Evolutionary conservation across 2,888 invertebrate species (phyloP), one percentile per base, ranked within the genome.

Genomic region (Eupithecia vulgata): DNA sequence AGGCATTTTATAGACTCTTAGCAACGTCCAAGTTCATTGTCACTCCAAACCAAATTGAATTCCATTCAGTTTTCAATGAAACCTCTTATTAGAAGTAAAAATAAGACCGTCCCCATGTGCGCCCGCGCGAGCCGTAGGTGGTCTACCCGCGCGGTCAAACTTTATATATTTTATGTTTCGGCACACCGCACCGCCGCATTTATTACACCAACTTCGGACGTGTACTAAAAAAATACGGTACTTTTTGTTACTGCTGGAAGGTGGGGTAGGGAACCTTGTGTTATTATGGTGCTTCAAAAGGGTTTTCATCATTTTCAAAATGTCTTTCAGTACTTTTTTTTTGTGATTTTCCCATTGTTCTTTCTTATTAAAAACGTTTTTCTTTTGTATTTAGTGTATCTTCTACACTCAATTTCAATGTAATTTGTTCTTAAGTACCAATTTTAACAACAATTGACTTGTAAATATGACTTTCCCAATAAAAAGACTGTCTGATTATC

Each of bases 101-200:
- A 64, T 45, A 70, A 61, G 48, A 48, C 35, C 2, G 52, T n/a
- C 21, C 15, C 57, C 87, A 91, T 92, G 87, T 90, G 86, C 88
- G 10, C 88, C 86, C 5, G 45, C 40, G 13, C 34, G 78, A 80
- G 21, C 73, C 76, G 83, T 89, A 91, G 91, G 91, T 92, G 90
- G 90, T 86, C 87, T 83, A 84, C 79, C 80, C 83, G 84, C 91
- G 92, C 91, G 92, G 91, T 91, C 93, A 92, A 93, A 93, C 91
- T 93, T 92, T 92, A 92, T 92, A 91, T 91, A 91, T 92, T 92
- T 93, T 91, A 92, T 89, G 90, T 91, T 87, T 85, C 84, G 86
- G 86, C 86, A 81, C 87, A 87, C 87, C 89, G 85, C 82, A 78
- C 81, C 80, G 81, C 83, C 89, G 87, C 90, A 90, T 91, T 91